These are phyloP conservation scores for Microcebus murinus DNA, from an alignment of 2,113 vertebrate genomes.

Conservation along the genomic window DNA sequence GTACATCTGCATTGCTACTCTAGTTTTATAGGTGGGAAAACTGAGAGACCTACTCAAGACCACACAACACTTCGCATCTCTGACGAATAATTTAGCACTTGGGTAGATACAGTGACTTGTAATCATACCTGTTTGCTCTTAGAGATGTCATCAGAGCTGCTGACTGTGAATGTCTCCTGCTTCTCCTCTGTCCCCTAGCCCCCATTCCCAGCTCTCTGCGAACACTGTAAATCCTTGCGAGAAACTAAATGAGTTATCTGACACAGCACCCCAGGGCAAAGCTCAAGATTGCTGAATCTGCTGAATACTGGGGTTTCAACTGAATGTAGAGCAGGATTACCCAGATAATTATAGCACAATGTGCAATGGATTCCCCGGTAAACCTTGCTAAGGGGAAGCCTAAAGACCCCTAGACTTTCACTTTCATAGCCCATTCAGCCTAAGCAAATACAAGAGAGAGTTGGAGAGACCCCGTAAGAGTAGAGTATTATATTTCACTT, in stretches of 20 bases:
- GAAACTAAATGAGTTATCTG: not conserved
- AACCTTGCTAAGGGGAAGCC: not conserved
- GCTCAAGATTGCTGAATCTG: not conserved
- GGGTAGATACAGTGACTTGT: not conserved
- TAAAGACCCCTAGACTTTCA: not conserved
- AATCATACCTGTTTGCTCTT: not conserved
- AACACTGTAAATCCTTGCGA: not conserved
- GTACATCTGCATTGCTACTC: not conserved
- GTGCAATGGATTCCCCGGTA: not conserved
- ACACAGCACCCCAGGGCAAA: not conserved
- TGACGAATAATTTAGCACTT: not conserved
- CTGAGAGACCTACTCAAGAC: not conserved
- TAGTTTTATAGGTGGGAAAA: not conserved
- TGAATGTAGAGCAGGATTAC: not conserved
- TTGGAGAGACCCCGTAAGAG: not conserved
- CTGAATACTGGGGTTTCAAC: not conserved
- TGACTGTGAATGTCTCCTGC: not conserved
- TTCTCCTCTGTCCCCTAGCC: not conserved
- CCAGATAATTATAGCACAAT: not conserved
- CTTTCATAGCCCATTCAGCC: not conserved
- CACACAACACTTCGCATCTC: not conserved
- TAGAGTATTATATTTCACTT: not conserved
- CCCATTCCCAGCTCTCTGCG: not conserved
- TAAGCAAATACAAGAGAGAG: not conserved
- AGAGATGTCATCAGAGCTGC: not conserved